These are phyloP conservation scores for Cyanoderma ruficeps DNA, from an alignment of 2,113 vertebrate genomes.

Conservation along the genomic window DNA sequence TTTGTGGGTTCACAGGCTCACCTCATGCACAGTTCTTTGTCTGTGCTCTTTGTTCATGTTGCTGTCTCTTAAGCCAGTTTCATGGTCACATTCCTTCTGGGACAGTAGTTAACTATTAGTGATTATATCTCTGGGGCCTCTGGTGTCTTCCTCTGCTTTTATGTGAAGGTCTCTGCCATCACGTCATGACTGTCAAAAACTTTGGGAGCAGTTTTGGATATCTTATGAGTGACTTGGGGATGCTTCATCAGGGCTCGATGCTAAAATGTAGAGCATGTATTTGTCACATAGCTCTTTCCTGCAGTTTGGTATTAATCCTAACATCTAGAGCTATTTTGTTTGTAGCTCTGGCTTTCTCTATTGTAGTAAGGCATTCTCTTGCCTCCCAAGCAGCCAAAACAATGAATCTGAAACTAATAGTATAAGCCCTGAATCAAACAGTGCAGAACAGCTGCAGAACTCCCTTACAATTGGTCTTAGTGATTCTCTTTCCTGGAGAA, in stretches of 20 bases:
- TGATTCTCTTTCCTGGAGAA: background rate
- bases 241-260: background rate
- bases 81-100: background rate
- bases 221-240: background rate
- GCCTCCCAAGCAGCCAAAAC: background rate
- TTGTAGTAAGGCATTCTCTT: background rate
- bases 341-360: background rate
- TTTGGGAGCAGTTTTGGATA: background rate
- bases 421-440: background rate
- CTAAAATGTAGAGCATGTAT: background rate
- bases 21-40: background rate
- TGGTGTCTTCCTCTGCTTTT: background rate
- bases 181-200: background rate
- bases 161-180: background rate
- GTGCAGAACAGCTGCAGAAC: background rate
- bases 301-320: background rate
- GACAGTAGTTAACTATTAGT: background rate
- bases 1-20: background rate
- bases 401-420: background rate
- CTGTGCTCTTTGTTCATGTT: background rate
- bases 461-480: background rate
- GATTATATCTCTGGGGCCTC: background rate
- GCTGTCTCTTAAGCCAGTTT: background rate
- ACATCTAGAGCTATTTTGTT: background rate
- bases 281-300: background rate